phyloP scores from a whole-genome alignment of 2,113 vertebrate genomes.

The Loxodonta africana region DNA sequence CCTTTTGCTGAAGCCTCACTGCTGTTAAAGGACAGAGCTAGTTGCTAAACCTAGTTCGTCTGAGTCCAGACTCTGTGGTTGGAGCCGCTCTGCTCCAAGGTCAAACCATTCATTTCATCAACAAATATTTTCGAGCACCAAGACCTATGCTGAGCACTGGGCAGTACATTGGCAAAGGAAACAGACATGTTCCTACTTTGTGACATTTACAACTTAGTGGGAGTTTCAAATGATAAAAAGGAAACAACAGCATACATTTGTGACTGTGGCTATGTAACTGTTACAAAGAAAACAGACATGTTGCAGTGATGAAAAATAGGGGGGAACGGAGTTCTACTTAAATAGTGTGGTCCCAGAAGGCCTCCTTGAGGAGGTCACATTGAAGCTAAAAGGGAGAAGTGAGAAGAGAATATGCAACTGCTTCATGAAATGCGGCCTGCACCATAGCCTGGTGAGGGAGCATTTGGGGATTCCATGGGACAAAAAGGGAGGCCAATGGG shows the following conservation, averaged over 20 bases:
- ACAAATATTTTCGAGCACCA: neutral
- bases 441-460: neutral
- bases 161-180: neutral
- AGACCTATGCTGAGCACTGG: neutral
- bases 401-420: neutral
- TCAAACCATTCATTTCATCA: neutral
- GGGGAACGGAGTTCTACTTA: neutral
- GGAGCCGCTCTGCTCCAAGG: neutral
- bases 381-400: neutral
- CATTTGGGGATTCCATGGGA: neutral
- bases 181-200: neutral
- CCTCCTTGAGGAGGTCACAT: neutral
- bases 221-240: neutral
- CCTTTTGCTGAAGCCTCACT: neutral
- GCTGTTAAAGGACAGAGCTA: neutral
- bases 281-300: neutral
- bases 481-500: neutral
- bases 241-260: neutral
- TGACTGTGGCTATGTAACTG: too few relatives aligned
- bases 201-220: neutral
- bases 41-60: neutral
- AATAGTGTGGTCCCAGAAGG: neutral
- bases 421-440: neutral
- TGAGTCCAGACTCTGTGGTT: neutral
- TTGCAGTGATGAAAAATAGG: neutral